Conservation (phyloP, 2,113 vertebrate species). For the Saiga tatarica region DNA sequence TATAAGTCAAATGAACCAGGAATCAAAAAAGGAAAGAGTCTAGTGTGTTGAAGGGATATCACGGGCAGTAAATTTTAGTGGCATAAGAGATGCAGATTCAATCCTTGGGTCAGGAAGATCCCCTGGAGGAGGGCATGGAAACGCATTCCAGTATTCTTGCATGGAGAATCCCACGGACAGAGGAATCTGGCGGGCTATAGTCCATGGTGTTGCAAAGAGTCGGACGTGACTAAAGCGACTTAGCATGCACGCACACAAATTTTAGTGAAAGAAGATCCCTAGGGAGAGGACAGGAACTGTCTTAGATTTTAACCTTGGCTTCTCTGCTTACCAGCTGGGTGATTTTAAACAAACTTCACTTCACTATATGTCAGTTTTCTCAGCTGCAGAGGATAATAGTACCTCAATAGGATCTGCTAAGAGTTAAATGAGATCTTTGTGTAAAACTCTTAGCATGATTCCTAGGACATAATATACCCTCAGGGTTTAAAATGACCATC, state of each 20-base stretch:
- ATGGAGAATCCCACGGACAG: background rate
- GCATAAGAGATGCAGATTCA: background rate
- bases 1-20: background rate
- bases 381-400: background rate
- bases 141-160: background rate
- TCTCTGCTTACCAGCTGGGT: background rate
- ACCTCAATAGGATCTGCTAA: background rate
- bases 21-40: background rate
- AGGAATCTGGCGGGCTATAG: background rate
- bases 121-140: background rate
- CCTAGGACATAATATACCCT: background rate
- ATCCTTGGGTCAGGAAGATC: background rate
- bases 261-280: background rate
- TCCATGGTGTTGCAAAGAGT: background rate
- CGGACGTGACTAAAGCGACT: background rate
- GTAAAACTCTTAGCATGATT: background rate
- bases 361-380: background rate
- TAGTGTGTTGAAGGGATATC: background rate
- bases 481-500: background rate
- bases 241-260: background rate
- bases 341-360: background rate
- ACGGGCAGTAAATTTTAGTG: background rate
- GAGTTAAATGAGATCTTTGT: background rate
- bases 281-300: background rate
- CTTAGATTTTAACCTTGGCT: background rate